phyloP scores from a whole-genome alignment of 2,888 invertebrate species.

The Eucriotettix oculatus region DNA sequence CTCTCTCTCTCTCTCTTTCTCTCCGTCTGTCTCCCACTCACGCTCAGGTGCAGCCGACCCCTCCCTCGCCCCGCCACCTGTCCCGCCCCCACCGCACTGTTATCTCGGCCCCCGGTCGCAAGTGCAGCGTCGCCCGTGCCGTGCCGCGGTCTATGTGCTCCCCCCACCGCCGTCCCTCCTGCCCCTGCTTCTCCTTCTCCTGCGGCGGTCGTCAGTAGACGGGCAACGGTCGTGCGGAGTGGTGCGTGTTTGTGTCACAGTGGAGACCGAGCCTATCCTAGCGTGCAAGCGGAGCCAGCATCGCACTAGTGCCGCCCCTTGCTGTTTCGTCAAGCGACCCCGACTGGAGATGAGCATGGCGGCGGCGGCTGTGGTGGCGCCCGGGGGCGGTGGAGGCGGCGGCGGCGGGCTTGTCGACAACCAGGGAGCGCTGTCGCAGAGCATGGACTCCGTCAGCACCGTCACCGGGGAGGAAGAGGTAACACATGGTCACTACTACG shows the following conservation, averaged over 20 bases:
- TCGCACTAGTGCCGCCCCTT: not conserved
- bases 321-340: not conserved
- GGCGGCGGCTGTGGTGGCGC: not conserved
- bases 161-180: not conserved
- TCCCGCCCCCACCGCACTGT: not conserved
- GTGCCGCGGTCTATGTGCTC: not conserved
- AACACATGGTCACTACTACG: constrained; percentile 23
- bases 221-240: not conserved
- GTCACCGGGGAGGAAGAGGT: constrained; percentile 96
- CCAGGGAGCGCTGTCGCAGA: constrained; percentile 62
- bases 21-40: not conserved
- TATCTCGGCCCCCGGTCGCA: not conserved
- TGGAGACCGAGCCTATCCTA: not conserved
- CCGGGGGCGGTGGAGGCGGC: not conserved
- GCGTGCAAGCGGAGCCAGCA: not conserved
- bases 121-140: not conserved
- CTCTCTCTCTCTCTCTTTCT: not conserved
- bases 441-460: constrained; percentile 96
- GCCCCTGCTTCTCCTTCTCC: not conserved
- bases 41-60: not conserved
- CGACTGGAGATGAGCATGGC: not conserved
- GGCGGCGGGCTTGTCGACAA: not conserved
- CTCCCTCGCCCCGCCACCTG: not conserved
- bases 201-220: not conserved
- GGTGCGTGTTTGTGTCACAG: not conserved